phyloP scores from a whole-genome alignment of 2,797 vertebrate species.

The Silurus lanzhouensis region DNA sequence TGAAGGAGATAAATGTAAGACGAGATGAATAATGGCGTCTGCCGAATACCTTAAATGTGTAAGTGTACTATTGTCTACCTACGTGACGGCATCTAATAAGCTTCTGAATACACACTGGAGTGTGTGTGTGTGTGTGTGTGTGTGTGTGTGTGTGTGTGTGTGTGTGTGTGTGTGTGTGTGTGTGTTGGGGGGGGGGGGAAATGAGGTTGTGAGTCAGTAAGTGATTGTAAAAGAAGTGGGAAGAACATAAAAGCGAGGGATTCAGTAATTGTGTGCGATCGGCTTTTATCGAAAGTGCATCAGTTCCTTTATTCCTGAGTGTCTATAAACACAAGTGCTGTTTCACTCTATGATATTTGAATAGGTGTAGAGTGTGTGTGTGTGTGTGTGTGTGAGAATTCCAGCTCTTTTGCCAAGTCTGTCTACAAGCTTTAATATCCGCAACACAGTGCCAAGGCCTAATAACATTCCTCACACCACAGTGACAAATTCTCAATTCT shows the following conservation, averaged over 20 bases:
- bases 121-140: neutral
- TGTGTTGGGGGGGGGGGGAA: too few species aligned
- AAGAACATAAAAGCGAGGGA: neutral
- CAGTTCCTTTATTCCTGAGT: neutral
- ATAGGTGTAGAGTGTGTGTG: neutral
- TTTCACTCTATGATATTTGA: constrained; percentile 2
- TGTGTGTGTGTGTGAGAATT: too few species aligned
- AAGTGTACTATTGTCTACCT: neutral
- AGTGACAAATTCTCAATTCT: neutral
- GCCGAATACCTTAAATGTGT: too few species aligned
- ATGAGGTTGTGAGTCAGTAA: neutral
- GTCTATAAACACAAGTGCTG: neutral
- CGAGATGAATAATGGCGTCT: too few species aligned
- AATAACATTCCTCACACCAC: neutral
- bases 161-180: neutral
- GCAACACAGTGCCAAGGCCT: neutral
- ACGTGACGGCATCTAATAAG: neutral
- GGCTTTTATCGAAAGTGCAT: constrained; percentile 8
- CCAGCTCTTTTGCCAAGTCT: neutral
- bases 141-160: neutral
- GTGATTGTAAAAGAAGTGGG: neutral
- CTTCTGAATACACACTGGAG: neutral
- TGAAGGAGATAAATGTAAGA: too few species aligned
- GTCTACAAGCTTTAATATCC: neutral
- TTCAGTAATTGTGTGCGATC: constrained; percentile 10